A percentile compares a stretch with the other conserved stretches of the same genome.
phyloP scores from a whole-genome alignment of 1,140 invertebrate genomes.

The Zeugodacus cucurbitae region DNA sequence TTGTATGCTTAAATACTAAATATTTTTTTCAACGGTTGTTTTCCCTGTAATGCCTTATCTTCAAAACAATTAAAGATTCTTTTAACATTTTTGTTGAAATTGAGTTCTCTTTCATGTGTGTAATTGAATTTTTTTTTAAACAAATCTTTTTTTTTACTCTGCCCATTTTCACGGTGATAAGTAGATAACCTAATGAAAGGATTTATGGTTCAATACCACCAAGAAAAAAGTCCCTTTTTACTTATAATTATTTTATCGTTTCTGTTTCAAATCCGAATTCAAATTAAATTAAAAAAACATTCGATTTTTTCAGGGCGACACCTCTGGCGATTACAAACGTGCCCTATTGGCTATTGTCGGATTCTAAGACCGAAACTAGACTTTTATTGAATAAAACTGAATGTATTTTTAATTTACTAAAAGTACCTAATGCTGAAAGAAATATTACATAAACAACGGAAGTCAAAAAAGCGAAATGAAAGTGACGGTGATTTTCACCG shows the following conservation, averaged over 20 bases:
- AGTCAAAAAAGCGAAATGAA: background rate
- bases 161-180: background rate
- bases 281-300: slow-evolving; percentile 59
- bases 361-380: slow-evolving; percentile 67
- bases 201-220: background rate
- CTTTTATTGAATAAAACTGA: slow-evolving; percentile 1
- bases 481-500: background rate
- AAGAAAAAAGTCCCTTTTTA: slow-evolving; percentile 44
- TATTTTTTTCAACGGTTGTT: background rate
- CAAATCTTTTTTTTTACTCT: background rate
- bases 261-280: slow-evolving; percentile 37
- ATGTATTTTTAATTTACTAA: slow-evolving; percentile 41
- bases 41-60: background rate
- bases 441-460: background rate
- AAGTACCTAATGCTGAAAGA: slow-evolving; percentile 21
- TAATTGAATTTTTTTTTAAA: slow-evolving; percentile 11
- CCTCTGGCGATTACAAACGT: slow-evolving; percentile 91
- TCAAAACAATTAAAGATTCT: background rate
- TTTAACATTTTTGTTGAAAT: background rate
- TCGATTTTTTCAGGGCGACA: slow-evolving; percentile 82
- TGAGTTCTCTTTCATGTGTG: background rate
- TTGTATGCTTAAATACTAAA: background rate
- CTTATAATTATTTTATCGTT: slow-evolving; percentile 10
- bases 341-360: slow-evolving; percentile 84
- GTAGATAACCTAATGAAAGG: background rate